Conservation (phyloP, 2,797 vertebrate species). For the Pseudochaenichthys georgianus region DNA sequence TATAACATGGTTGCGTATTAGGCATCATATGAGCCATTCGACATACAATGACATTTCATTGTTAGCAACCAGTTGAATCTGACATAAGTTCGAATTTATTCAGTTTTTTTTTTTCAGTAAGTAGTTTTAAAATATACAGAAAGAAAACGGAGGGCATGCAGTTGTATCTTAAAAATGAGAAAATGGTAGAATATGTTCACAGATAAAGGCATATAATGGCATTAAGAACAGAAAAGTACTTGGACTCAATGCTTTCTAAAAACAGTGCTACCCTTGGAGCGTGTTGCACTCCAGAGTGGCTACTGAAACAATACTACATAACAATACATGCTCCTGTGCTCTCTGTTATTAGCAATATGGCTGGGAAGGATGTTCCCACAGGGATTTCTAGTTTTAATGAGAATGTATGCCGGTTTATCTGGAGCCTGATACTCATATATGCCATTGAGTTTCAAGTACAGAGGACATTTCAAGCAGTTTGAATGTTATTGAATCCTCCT, state of each 20-base stretch:
- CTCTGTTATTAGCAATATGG: neutral
- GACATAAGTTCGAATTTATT: neutral
- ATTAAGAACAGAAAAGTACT: neutral
- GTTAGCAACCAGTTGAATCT: neutral
- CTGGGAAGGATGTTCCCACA: neutral
- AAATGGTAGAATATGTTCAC: neutral
- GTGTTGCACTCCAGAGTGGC: neutral
- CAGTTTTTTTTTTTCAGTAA: neutral
- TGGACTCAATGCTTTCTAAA: neutral
- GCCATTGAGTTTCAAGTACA: neutral
- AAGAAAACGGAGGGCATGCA: neutral
- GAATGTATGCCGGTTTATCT: neutral
- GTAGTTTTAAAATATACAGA: neutral
- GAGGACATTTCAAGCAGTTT: neutral
- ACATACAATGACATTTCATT: too few species aligned
- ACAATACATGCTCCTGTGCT: neutral
- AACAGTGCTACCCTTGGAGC: neutral
- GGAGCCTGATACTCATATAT: neutral
- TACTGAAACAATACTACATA: neutral
- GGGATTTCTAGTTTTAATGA: neutral
- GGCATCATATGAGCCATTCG: too few species aligned
- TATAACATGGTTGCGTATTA: neutral
- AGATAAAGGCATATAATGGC: neutral
- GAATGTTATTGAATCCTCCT: neutral
- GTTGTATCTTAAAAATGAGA: neutral